Evolutionary conservation across 2,113 vertebrate species (phyloP), one percentile per base, ranked within the genome.

Genomic region (Hirundichthys speculiger): DNA sequence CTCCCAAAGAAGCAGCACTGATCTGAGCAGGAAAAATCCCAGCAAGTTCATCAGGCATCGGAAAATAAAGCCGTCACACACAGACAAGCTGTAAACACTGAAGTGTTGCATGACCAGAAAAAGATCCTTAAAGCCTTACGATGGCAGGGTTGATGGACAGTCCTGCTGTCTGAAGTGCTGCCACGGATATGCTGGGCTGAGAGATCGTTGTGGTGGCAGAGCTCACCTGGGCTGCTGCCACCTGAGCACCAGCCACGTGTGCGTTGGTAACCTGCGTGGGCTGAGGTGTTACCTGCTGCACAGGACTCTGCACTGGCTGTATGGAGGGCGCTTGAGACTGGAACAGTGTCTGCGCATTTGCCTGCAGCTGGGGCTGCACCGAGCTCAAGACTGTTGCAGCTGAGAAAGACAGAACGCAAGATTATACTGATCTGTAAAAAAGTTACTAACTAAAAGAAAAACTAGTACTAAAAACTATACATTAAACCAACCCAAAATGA

Each of bases 131-230:
- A 91, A 57, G 93, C 5, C 95, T 95, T 94, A 98, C 96, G 60
- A 98, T 94, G 76, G 95, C 95, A 0, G 96, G 94, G 77, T 96
- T 98, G 89, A 98, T 93, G 22, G 96, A 92, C 77, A 98, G 94
- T 77, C 96, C 95, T 1, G 95, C 92, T 0, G 94, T 94, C 80
- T 97, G 96, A 24, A 98, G 90, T 0, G 95, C 90, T 13, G 92
- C 90, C 71, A 96, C 82, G 15, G 95, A 94, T 13, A 93, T 82
- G 70, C 45, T 90, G 68, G 92, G 82, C 79, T 92, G 96, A 77
- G 91, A 90, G 63, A 75, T 69, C 6, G 67, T 82, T 43, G 90
- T 86, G 21, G 79, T 62, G 3, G 69, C 65, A 18, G 83, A 54
- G 9, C 92, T 80, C 1, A 87, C 64, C 1, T 92, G n/a, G 30